Evolutionary conservation across 2,888 invertebrate genomes (phyloP).

Genomic region (Drosophila sordidula): DNA sequence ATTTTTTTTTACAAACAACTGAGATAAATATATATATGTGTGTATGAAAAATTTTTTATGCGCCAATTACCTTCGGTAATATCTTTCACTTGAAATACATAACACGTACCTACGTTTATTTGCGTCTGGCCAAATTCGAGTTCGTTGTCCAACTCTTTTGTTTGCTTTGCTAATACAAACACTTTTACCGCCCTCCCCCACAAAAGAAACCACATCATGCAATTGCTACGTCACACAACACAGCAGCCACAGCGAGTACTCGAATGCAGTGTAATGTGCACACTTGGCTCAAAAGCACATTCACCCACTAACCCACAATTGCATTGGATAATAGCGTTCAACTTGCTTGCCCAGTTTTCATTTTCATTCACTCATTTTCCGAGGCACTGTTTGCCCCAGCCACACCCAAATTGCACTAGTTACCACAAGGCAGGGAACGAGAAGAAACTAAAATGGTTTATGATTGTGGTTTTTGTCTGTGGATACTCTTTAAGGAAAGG

Average conservation of each 20-base stretch:
- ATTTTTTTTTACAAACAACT: constrained; percentile 13
- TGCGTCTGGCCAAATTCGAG: constrained; percentile 8
- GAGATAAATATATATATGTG: not conserved
- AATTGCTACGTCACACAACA: constrained; percentile 32
- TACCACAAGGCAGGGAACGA: constrained; percentile 41
- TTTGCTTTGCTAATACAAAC: constrained; percentile 39
- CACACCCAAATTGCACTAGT: constrained; percentile 59
- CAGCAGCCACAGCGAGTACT: constrained; percentile 7
- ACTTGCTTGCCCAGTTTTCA: constrained; percentile 51
- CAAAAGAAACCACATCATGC: constrained; percentile 23
- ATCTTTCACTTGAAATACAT: not conserved
- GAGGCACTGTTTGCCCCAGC: constrained; percentile 27
- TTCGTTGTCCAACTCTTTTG: constrained; percentile 65
- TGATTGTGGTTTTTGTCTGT: constrained; percentile 24
- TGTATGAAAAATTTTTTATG: not conserved
- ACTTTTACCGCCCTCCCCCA: constrained; percentile 6
- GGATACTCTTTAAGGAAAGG: not conserved
- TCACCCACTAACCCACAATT: constrained; percentile 80
- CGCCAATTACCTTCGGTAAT: not conserved
- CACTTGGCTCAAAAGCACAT: constrained; percentile 66
- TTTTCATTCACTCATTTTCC: constrained; percentile 53
- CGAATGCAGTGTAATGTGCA: constrained; percentile 63
- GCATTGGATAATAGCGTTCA: constrained; percentile 46
- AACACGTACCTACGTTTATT: not conserved
- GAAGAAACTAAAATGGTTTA: constrained; percentile 25